Conservation (phyloP, 2,888 invertebrate species). For the Ectemnius continuus region DNA sequence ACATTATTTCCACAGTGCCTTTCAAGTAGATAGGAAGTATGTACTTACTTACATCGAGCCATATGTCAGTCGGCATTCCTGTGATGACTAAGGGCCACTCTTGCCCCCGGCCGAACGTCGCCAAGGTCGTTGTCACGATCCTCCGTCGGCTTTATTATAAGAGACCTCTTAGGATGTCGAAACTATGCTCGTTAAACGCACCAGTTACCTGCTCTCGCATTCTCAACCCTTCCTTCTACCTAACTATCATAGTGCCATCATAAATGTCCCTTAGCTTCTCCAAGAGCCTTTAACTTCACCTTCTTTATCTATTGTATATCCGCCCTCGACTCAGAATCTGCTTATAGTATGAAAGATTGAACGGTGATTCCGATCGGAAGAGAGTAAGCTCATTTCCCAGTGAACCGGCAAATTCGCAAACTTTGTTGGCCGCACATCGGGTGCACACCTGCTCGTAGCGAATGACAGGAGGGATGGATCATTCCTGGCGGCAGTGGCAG, state of each 20-base stretch:
- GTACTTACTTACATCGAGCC: conserved; percentile 25
- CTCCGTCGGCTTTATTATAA: conserved; percentile 50
- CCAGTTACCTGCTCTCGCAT: conserved; percentile 27
- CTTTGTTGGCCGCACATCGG: conserved; percentile 48
- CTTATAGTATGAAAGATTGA: conserved; percentile 21
- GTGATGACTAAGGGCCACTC: conserved; percentile 67
- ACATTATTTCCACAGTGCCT: not conserved
- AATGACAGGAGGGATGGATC: conserved; percentile 55
- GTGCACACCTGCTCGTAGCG: conserved; percentile 57
- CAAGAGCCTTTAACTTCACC: no score
- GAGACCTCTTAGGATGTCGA: conserved; percentile 51
- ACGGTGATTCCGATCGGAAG: conserved; percentile 38
- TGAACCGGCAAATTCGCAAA: conserved; percentile 31
- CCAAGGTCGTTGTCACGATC: conserved; percentile 64
- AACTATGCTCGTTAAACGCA: conserved; percentile 60
- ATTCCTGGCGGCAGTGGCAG: conserved; percentile 35
- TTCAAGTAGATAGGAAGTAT: conserved; percentile 39
- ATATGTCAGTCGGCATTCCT: conserved; percentile 62
- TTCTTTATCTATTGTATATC: no score
- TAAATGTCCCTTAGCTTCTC: no score
- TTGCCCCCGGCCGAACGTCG: conserved; percentile 41
- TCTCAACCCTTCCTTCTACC: no score
- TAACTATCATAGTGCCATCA: no score
- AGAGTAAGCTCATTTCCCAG: conserved; percentile 47
- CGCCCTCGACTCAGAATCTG: no score